Conservation (phyloP, 2,797 vertebrate species). For the Darevskia nairensis region DNA sequence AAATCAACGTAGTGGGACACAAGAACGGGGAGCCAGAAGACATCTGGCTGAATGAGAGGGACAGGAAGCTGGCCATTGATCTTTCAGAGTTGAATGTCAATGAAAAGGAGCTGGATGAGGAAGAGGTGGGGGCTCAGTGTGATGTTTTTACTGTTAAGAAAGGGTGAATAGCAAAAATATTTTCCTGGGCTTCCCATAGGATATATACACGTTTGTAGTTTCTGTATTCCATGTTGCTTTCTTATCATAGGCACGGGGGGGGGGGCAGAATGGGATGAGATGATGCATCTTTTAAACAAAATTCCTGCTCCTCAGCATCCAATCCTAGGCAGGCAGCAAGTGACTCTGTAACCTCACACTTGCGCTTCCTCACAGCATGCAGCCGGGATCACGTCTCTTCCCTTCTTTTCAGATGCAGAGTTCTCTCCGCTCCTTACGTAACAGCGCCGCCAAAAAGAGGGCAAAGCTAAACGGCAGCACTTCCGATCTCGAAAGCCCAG, state of each 20-base stretch:
- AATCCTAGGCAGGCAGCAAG: not conserved
- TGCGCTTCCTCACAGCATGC: fast-evolving
- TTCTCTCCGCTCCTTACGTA: slow-evolving; percentile 89
- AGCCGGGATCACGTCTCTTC: fast-evolving
- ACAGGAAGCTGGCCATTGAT: slow-evolving; percentile 71
- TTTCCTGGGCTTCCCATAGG: too few relatives aligned
- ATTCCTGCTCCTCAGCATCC: not conserved
- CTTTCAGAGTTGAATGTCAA: slow-evolving; percentile 73
- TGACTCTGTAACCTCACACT: fast-evolving
- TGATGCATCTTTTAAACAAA: not conserved
- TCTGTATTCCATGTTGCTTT: not conserved
- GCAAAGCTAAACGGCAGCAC: slow-evolving; percentile 85
- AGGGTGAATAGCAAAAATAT: not conserved
- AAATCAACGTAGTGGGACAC: slow-evolving; percentile 59
- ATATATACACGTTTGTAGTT: too few relatives aligned
- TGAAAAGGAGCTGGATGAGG: slow-evolving; percentile 86
- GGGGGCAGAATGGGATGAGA: too few relatives aligned
- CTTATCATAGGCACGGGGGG: not conserved
- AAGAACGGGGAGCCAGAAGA: slow-evolving; percentile 63
- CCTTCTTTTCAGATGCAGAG: slow-evolving; percentile 86
- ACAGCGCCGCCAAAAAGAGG: slow-evolving; percentile 92
- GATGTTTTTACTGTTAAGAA: not conserved
- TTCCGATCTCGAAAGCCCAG: slow-evolving; percentile 86
- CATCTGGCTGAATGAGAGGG: slow-evolving; percentile 54
- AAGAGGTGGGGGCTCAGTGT: slow-evolving; percentile 84